Percentiles rank a stretch among this genome's conserved stretches.
phyloP scores from a whole-genome alignment of 1,140 invertebrate genomes.

The Calliopsis andreniformis region DNA sequence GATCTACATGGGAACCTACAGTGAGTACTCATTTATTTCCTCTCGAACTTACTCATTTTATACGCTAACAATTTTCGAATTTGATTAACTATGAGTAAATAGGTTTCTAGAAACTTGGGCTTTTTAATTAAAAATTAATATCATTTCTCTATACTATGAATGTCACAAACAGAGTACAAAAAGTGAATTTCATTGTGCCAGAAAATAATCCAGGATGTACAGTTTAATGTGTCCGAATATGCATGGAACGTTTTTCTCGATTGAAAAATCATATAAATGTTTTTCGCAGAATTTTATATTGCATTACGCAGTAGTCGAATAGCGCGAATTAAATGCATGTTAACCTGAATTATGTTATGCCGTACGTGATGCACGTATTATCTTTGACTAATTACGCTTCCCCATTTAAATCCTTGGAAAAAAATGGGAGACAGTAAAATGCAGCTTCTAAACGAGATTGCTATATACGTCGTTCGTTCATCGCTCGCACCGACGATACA shows the following conservation, averaged over 20 bases:
- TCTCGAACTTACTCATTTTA: neutral
- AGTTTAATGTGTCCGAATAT: neutral
- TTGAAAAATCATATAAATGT: neutral
- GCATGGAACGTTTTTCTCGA: neutral
- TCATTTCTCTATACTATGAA: too few species aligned
- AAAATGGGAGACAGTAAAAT: neutral
- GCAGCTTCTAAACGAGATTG: neutral
- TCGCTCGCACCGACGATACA: slow-evolving; percentile 1
- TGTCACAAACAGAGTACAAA: too few species aligned
- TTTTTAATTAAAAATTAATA: too few species aligned
- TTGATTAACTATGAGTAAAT: too few species aligned
- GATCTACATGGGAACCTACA: slow-evolving; percentile 76
- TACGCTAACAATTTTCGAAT: neutral
- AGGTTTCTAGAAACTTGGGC: too few species aligned
- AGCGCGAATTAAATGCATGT: slow-evolving; percentile 17
- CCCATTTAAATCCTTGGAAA: neutral
- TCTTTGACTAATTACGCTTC: slow-evolving; percentile 18
- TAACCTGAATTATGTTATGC: neutral
- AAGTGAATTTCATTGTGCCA: too few species aligned
- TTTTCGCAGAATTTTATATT: too few species aligned
- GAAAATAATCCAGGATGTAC: too few species aligned
- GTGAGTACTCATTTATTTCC: slow-evolving; percentile 75
- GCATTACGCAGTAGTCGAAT: neutral
- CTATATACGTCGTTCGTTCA: neutral
- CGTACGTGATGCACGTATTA: neutral